Base-by-base conservation (phyloP, 1,140 invertebrate genomes). In the Contarinia nasturtii region DNA sequence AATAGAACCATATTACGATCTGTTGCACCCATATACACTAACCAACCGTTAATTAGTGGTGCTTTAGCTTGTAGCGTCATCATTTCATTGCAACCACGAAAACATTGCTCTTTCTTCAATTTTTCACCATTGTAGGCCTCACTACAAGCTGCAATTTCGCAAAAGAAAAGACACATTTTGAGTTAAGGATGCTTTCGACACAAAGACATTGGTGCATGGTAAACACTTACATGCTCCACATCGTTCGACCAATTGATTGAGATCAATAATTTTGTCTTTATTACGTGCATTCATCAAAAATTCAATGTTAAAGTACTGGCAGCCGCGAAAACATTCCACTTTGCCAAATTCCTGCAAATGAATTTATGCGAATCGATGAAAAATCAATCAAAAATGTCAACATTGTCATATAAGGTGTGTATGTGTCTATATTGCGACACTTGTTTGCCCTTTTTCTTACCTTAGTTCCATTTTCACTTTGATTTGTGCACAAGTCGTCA, bases 21-120 rank as follows among this genome's bases (percentile, higher is more conserved):
- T 5, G 41, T 12, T 4, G 41, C 41, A 18, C 41, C 41, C 41
- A 43, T 43, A 43, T 43, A 43, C 41, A 43, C 41, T 21, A 43
- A 20, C 41, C 41, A 43, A 18, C 41, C 41, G 18, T 43, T 43
- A 20, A 43, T 43, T 5, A 18, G 18, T 4, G 41, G 41, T 4
- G 41, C 41, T 12, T n/a, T 43, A 2, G 10, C 20, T 21, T 43
- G 41, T 4, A 43, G 5, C 4, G n/a, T 18, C 10, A 12, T 43
- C 41, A 43, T 43, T 43, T 43, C 18, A 18, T 21, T 21, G 41
- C 41, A 43, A 18, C 41, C 41, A 18, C n/a, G 10, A 21, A 18
- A 12, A 18, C 41, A 43, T 5, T n/a, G n/a, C n/a, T 43, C 18
- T 19, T 43, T 18, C 37, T n/a, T 15, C 18, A 7, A 7, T 18